phyloP scores from a whole-genome alignment of 2,888 invertebrate genomes.

The Calameuta filiformis region DNA sequence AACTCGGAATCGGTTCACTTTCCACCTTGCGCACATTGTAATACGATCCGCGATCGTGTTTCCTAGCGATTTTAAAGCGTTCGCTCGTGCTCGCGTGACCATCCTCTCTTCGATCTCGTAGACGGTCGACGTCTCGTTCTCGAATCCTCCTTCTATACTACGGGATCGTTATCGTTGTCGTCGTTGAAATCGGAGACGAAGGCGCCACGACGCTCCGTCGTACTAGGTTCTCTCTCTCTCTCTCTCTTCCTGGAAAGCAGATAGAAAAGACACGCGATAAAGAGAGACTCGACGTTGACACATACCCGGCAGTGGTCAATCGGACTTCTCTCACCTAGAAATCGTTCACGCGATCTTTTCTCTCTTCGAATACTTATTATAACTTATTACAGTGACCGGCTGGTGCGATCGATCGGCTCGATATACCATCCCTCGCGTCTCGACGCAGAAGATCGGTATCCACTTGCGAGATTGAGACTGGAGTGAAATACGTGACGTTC shows the following conservation, averaged over 20 bases:
- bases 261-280: background rate
- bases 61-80: slow-evolving; percentile 38
- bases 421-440: background rate
- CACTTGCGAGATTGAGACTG: background rate
- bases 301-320: slow-evolving; percentile 56
- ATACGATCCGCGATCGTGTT: slow-evolving; percentile 48
- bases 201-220: slow-evolving; percentile 44
- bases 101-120: slow-evolving; percentile 14
- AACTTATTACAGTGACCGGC: background rate
- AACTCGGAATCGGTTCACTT: slow-evolving; percentile 40
- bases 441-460: background rate
- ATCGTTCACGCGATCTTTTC: slow-evolving; percentile 53
- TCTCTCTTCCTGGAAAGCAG: background rate
- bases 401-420: background rate
- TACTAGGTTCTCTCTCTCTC: slow-evolving; percentile 20
- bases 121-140: background rate
- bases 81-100: background rate
- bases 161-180: slow-evolving; percentile 33
- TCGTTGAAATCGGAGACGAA: slow-evolving; percentile 30
- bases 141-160: slow-evolving; percentile 7
- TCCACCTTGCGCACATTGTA: slow-evolving; percentile 48
- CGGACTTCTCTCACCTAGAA: slow-evolving; percentile 51
- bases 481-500: background rate
- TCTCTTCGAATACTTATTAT: slow-evolving; percentile 9
- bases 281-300: slow-evolving; percentile 41